Evolutionary conservation across 1,140 invertebrate genomes (phyloP).

Genomic region (Drosophila cardini): DNA sequence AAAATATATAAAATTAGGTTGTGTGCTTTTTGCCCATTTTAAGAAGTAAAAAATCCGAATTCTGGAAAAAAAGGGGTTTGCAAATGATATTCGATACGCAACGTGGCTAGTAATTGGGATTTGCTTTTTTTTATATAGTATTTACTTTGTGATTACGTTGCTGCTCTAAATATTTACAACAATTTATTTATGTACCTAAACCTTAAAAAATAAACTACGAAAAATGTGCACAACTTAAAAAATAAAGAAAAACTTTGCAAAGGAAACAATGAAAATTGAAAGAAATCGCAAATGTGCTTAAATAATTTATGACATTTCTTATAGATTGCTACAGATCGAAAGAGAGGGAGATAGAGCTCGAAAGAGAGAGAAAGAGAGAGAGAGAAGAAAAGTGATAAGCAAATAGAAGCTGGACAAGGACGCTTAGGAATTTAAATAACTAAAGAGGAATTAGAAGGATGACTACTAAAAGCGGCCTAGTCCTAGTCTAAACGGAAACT

Average conservation of each 20-base stretch:
- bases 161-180: conserved; percentile 69
- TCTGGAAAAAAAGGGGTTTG: conserved; percentile 48
- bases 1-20: conserved; percentile 80
- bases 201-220: conserved; percentile 71
- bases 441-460: conserved; percentile 25
- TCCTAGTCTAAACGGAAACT: conserved; percentile 58
- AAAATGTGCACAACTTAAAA: conserved; percentile 68
- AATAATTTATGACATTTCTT: conserved; percentile 78
- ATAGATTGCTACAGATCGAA: conserved; percentile 12
- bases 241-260: conserved; percentile 50
- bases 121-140: conserved; percentile 32
- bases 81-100: conserved; percentile 38
- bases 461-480: conserved; percentile 55
- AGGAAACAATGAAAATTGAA: conserved; percentile 28
- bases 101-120: conserved; percentile 28
- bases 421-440: conserved; percentile 38
- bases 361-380: conserved; percentile 5
- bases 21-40: conserved; percentile 62
- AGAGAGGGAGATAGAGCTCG: background rate
- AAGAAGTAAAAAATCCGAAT: conserved; percentile 32
- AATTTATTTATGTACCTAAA: conserved; percentile 79
- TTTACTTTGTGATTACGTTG: conserved; percentile 49
- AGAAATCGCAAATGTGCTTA: conserved; percentile 65
- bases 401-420: conserved; percentile 29
- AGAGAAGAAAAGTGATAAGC: conserved; percentile 25